Evolutionary conservation across 2,113 vertebrate species (phyloP).

Genomic region (Piaya cayana): DNA sequence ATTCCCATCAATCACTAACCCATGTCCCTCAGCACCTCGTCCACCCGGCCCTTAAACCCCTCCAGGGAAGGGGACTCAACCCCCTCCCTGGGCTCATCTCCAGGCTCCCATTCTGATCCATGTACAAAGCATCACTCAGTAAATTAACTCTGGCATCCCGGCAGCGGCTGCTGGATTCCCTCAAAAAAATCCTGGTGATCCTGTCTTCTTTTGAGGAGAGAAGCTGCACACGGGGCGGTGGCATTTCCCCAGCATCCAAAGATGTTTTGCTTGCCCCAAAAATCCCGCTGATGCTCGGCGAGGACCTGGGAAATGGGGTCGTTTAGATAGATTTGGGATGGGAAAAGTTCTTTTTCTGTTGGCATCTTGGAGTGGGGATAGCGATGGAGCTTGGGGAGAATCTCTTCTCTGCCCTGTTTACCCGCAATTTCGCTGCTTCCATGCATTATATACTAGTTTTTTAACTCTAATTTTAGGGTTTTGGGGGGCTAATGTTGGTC

Average conservation of each 20-base stretch:
- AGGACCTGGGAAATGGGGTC: neutral
- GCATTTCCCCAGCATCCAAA: rapidly evolving
- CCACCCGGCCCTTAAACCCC: no score
- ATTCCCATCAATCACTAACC: no score
- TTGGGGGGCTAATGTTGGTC: neutral
- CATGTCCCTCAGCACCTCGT: no score
- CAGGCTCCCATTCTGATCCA: no score
- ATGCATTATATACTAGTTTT: rapidly evolving
- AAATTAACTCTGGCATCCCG: no score
- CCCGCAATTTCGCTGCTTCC: rapidly evolving
- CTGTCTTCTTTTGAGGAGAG: neutral
- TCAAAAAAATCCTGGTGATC: neutral
- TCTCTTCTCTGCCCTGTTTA: neutral
- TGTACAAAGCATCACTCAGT: no score
- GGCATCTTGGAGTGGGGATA: rapidly evolving
- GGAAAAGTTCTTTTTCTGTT: neutral
- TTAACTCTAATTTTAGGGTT: neutral
- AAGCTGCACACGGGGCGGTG: rapidly evolving
- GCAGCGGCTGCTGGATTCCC: neutral
- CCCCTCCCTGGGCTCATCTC: no score
- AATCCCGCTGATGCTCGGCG: neutral
- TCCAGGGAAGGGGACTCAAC: no score
- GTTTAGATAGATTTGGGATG: neutral
- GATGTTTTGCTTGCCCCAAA: neutral
- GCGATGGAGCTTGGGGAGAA: rapidly evolving